phyloP scores from a whole-genome alignment of 2,888 invertebrate genomes.

The Ethmia dodecea region DNA sequence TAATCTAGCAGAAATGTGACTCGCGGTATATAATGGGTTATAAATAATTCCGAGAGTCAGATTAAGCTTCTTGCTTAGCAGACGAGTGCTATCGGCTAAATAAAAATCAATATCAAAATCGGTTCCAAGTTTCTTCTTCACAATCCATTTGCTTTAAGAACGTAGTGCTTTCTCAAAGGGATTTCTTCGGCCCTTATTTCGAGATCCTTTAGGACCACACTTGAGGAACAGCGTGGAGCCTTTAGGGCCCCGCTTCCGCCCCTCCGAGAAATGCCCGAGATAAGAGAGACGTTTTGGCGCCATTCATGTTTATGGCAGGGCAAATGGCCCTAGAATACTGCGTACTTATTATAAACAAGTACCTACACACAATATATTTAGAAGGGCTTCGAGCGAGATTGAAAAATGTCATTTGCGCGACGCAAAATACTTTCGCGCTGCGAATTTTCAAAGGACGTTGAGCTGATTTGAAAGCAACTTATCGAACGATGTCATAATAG shows the following conservation, averaged over 20 bases:
- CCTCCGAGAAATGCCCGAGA: constrained; percentile 72
- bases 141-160: constrained; percentile 73
- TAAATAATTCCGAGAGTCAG: constrained; percentile 35
- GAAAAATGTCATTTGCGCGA: constrained; percentile 30
- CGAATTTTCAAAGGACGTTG: constrained; percentile 9
- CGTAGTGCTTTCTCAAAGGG: constrained; percentile 66
- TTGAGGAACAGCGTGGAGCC: constrained; percentile 61
- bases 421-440: constrained; percentile 8
- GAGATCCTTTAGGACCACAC: constrained; percentile 72
- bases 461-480: constrained; percentile 16
- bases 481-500: background rate
- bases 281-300: constrained; percentile 77
- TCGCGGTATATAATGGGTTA: constrained; percentile 22
- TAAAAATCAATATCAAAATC: constrained; percentile 73
- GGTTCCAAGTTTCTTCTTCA: constrained; percentile 63
- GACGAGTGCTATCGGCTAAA: constrained; percentile 49
- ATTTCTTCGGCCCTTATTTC: constrained; percentile 66
- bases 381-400: constrained; percentile 32
- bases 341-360: constrained; percentile 74
- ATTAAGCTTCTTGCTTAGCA: constrained; percentile 32
- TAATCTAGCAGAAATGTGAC: constrained; percentile 12
- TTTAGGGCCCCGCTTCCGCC: constrained; percentile 69
- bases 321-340: constrained; percentile 72
- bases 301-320: constrained; percentile 75
- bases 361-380: constrained; percentile 43